Evolutionary conservation across 2,888 invertebrate species (phyloP).

Genomic region (Marasmarcha lunaedactyla): DNA sequence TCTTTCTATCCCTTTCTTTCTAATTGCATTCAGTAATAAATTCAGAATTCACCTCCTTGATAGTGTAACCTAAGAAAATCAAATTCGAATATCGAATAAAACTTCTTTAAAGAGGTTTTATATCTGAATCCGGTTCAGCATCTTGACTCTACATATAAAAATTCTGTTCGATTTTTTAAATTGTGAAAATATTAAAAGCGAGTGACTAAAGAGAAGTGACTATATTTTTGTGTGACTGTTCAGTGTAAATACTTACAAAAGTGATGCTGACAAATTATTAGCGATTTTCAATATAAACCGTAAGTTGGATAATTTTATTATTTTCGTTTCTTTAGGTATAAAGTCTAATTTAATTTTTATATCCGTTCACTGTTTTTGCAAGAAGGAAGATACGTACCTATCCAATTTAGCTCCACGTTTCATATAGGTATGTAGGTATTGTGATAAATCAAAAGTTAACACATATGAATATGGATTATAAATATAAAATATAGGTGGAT

Average conservation of each 20-base stretch:
- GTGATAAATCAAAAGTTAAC: no score
- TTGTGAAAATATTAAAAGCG: background rate
- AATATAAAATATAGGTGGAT: no score
- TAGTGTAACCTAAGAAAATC: conserved; percentile 14
- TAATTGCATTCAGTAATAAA: conserved; percentile 41
- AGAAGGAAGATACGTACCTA: no score
- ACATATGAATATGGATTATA: no score
- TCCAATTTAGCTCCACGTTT: no score
- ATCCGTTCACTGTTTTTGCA: no score
- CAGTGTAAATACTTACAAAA: conserved; percentile 31
- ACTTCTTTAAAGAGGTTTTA: conserved; percentile 10
- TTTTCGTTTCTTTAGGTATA: no score
- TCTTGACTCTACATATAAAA: no score
- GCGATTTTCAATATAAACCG: conserved; percentile 37
- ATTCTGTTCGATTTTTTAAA: no score
- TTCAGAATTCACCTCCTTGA: conserved; percentile 28
- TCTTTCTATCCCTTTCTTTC: conserved; percentile 46
- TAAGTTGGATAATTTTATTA: conserved; percentile 35
- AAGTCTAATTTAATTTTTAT: no score
- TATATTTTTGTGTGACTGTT: conserved; percentile 34
- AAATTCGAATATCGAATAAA: conserved; percentile 21
- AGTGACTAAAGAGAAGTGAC: conserved; percentile 7
- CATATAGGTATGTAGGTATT: no score
- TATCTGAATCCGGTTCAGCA: conserved; percentile 8
- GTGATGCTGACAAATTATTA: conserved; percentile 46